Evolutionary conservation across 1,140 invertebrate genomes (phyloP), one percentile per base, ranked within the genome.

Genomic region (Nasonia giraulti): DNA sequence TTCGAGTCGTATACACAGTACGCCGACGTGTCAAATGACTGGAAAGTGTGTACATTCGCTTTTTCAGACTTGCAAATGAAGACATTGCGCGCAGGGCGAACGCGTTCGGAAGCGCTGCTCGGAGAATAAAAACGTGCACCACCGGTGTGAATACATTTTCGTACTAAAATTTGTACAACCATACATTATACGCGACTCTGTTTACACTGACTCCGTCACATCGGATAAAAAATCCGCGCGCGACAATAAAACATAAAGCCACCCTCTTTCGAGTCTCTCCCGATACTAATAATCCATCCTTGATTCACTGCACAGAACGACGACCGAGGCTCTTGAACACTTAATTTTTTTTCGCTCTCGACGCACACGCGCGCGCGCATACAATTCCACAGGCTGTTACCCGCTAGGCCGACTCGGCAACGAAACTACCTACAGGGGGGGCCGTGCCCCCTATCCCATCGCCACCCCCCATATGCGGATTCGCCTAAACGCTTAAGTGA

Each of bases 401-500:
- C 33, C 76, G 50, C 75, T 77, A 47, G 40, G 47, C 27, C 76
- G 7, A 23, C 31, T 62, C 8, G n/a, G 4, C 33, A 37, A 20
- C 76, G 27, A 55, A 31, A 33, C 31, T 78, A 12, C n/a, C 11
- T 44, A 44, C 2, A 62, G 27, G 23, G 76, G 75, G 75, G 44
- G 31, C 27, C 5, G 4, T 62, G 55, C 20, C 55, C 50, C 47
- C 20, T 11, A 12, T 33, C 17, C 27, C 47, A 23, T 31, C 80
- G 12, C 44, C 20, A 66, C 7, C 71, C 37, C 86, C 88, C 86
- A 87, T 86, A 88, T 87, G 87, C 87, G 88, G 88, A 88, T 88
- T 88, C 88, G 88, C 89, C 90, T 91, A 91, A 91, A 90, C 90
- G 89, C 90, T 89, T 92, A 92, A 92, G 91, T 92, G 91, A 92